Base-by-base conservation (phyloP, 2,113 vertebrate genomes). In the Lampris incognitus region DNA sequence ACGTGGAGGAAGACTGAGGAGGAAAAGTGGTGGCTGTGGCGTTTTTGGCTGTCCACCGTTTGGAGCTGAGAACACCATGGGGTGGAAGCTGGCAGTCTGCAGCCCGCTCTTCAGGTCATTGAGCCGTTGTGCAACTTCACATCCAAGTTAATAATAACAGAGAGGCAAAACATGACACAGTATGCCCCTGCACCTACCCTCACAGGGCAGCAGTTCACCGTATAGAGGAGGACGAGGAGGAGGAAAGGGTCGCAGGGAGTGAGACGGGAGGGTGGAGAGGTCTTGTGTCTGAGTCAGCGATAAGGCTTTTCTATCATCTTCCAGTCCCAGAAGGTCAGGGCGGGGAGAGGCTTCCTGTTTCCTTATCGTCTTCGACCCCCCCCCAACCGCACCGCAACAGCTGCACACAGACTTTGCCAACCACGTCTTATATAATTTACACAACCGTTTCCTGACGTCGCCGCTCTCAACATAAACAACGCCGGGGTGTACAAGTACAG, bases 361-460 rank as follows among this genome's bases (percentile, higher is more conserved):
- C 70, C 24, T 24, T 24, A 24, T 24, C 54, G 41, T 13, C 42
- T 52, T 49, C 63, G 74, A 62, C 1, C 11, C 38, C 41, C 10
- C 4, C 1, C 58, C 85, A 75, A 86, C 85, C 82, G 69, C 57
- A 41, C 9, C 39, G 2, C 5, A 41, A 66, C 81, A 66, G 73
- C 58, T 84, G 72, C 9, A 8, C 2, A 66, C 38, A 67, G 54
- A 11, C 24, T n/a, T 11, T 49, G 66, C 46, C 6, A n/a, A n/a
- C 62, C 41, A 52, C 50, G 39, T 65, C 42, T 85, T 81, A 82
- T 66, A 39, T 78, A 85, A 86, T 40, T 10, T 3, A 52, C 46
- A 65, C 68, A 69, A 78, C 75, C 70, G 68, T 78, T 72, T 24
- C 37, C 51, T 44, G 65, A 76, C 38, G 52, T 76, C n/a, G 41